A percentile compares a stretch with the other conserved stretches of the same genome.
phyloP scores from a whole-genome alignment of 2,113 vertebrate species.

The Calypte anna region DNA sequence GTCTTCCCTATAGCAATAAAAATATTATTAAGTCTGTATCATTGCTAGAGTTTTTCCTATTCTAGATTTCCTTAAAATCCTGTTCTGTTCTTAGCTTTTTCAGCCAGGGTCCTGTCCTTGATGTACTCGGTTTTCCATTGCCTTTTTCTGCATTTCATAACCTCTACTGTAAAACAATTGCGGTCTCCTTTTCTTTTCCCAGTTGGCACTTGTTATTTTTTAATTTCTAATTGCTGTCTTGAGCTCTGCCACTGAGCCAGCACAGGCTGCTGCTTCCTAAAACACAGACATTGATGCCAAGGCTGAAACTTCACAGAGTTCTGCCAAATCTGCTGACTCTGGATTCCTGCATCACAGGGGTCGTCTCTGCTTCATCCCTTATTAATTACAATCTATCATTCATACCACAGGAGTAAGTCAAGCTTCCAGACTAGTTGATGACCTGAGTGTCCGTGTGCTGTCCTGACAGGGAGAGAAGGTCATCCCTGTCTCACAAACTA shows the following conservation, averaged over 20 bases:
- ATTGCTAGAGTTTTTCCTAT: neutral
- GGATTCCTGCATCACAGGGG: neutral
- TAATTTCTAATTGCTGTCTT: constrained; percentile 10
- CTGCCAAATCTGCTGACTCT: neutral
- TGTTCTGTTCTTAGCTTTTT: neutral
- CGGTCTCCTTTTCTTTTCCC: neutral
- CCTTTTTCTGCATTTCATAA: neutral
- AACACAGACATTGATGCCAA: neutral
- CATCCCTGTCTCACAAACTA: neutral
- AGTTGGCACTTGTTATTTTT: neutral
- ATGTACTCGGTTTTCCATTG: neutral
- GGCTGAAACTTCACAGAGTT: neutral
- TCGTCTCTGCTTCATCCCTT: neutral
- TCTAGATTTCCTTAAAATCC: neutral
- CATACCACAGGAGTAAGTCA: neutral
- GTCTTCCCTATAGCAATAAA: neutral
- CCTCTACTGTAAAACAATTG: neutral
- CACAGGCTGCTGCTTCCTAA: neutral
- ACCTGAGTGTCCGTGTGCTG: neutral
- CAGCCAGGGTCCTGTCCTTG: neutral
- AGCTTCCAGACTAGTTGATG: neutral
- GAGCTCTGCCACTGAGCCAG: neutral
- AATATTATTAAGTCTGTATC: neutral
- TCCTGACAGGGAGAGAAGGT: neutral
- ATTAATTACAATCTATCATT: neutral